Base-by-base conservation (phyloP, 2,797 vertebrate genomes). In the Sparus aurata region DNA sequence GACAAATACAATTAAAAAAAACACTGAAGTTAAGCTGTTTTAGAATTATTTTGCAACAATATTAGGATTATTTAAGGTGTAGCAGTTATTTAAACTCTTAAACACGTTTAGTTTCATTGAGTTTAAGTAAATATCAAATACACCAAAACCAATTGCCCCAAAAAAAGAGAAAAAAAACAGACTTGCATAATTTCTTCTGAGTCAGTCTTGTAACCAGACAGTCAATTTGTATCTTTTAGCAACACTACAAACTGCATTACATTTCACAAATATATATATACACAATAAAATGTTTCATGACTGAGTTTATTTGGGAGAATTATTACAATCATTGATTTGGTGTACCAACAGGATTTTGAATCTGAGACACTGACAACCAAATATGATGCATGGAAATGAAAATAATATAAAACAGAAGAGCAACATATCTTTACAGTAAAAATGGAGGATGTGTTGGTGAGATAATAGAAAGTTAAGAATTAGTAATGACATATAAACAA, bases 261-360 rank as follows among this genome's bases (percentile, higher is more conserved):
- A 52, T 57, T 57, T 69, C 12, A 62, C 25, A 69, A 43, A 50
- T 43, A 58, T 3, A 50, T 43, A 58, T 3, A 63, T 1, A 38
- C n/a, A 72, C 45, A 75, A 3, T 38, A 11, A 60, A 57, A 77
- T 50, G 1, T 59, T 16, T 1, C 13, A 8, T 20, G 13, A 18
- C 8, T 25, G n/a, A 54, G 16, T 84, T 89, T 73, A 85, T 81
- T 85, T 67, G 23, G 34, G 70, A 55, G 16, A 57, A 79, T 59
- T 78, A 55, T 77, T 71, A 69, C 62, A 82, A 78, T 85, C 63
- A 57, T 46, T 80, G 34, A 43, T 82, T 82, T 75, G 61, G 38
- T 46, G 22, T 22, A 63, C 13, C 25, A 47, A 47, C 22, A 65
- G n/a, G 0, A 57, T 57, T 68, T 53, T 20, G 0, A 12, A 49